Evolutionary conservation across 2,888 invertebrate genomes (phyloP), one percentile per base, ranked within the genome.

Genomic region (Elmis aenea): DNA sequence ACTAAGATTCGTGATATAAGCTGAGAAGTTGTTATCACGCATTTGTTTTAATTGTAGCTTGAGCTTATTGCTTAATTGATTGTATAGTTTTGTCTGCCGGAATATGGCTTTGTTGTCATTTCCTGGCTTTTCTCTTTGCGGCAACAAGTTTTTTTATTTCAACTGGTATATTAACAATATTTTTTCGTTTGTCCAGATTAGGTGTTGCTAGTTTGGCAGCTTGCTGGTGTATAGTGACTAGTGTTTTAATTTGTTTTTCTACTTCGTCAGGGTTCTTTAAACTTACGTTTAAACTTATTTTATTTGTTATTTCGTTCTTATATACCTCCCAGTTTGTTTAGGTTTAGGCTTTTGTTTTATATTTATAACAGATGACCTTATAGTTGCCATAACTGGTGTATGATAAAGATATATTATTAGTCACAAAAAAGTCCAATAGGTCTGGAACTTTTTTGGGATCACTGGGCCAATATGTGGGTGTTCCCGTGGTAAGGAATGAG

Each of bases 391-490:
- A n/a, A n/a, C n/a, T n/a, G n/a, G 11, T 33, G 26, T 41, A 44
- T 6, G 26, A 40, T 13, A 20, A 12, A 8, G 37, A 25, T 16
- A 48, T 42, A 2, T 38, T 39, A 16, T 50, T 49, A 4, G 45
- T 39, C 2, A 53, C 39, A 23, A 46, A 51, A 23, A 57, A 42
- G 29, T 51, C 52, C 2, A 54, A 22, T n/a, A 52, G 27, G n/a
- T n/a, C n/a, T n/a, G n/a, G n/a, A n/a, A n/a, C n/a, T 46, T 54
- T 50, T n/a, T 42, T 42, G 8, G 26, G 18, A 28, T 52, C 47
- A 8, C 45, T 27, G 4, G 48, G 48, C 48, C 54, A 55, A 32
- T 55, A 49, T 1, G 48, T 54, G 8, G 55, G 52, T 37, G 50
- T 18, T 1, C 47, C 42, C 5, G 37, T 40, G n/a, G 51, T 8